phyloP scores from a whole-genome alignment of 2,797 vertebrate genomes.

The Lutjanus argentimaculatus region DNA sequence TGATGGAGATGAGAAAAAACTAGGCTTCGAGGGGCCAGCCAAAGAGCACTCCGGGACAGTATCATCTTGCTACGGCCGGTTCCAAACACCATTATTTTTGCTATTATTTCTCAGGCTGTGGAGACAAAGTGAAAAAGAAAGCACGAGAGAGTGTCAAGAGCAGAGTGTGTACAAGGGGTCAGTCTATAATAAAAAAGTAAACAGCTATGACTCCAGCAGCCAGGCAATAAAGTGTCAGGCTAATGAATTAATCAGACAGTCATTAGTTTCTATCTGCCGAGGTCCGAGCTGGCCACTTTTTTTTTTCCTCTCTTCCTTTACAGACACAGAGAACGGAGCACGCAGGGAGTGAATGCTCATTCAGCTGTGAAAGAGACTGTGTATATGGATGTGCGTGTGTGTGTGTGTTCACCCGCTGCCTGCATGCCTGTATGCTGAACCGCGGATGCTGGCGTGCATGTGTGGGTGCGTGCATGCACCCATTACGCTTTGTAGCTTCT shows the following conservation, averaged over 20 bases:
- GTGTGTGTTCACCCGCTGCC: conserved; percentile 28
- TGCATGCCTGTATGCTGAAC: conserved; percentile 44
- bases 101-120: conserved; percentile 27
- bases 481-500: conserved; percentile 74
- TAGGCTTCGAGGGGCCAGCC: conserved; percentile 38
- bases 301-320: conserved; percentile 38
- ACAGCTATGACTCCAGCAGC: conserved; percentile 67
- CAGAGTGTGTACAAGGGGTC: conserved; percentile 33
- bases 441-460: conserved; percentile 29
- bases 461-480: conserved; percentile 40
- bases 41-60: conserved; percentile 52
- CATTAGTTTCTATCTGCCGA: conserved; percentile 81
- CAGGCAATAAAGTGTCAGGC: conserved; percentile 68
- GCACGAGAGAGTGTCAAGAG: conserved; percentile 15
- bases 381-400: conserved; percentile 40
- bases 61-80: conserved; percentile 20
- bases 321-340: conserved; percentile 55
- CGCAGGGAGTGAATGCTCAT: conserved; percentile 68
- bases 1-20: conserved; percentile 58
- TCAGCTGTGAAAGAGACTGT: conserved; percentile 75
- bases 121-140: conserved; percentile 41
- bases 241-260: conserved; percentile 87
- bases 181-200: conserved; percentile 74
- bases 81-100: conserved; percentile 42
- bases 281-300: conserved; percentile 53